Base-by-base conservation (phyloP, 2,797 vertebrate genomes). In the Thalassophryne amazonica region DNA sequence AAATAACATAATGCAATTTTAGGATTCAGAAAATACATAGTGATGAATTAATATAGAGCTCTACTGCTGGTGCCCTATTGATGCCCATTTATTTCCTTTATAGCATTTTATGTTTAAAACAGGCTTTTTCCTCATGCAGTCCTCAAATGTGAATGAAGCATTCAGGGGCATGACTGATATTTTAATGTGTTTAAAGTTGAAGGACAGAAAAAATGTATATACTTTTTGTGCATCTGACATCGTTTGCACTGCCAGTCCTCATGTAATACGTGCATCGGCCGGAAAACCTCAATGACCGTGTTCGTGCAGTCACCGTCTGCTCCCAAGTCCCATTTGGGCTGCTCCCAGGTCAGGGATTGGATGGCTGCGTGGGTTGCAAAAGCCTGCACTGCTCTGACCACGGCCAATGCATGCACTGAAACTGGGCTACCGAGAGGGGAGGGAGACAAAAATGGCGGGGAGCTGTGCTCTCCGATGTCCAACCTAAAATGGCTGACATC, bases 401-500 rank as follows among this genome's bases (percentile, higher is more conserved):
- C 80, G 63, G 80, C 80, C 49, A 61, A 69, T 73, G 74, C 86
- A 76, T 66, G 84, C 73, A 74, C 85, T 89, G 78, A 87, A 76
- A 82, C 65, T 78, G 81, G 77, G 76, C 64, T 82, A 76, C 72
- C 79, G 72, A 78, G 69, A 73, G 43, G 69, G 71, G 76, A 68
- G 79, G 69, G 73, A 77, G 57, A 58, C 39, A 80, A 69, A 91
- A 78, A 91, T 90, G 90, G 88, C 85, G 84, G 86, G 83, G 78
- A 83, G 88, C 76, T 84, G 77, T 72, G 83, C 85, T 78, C 81
- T 82, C 76, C 78, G 81, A 84, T 77, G 88, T 86, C 87, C 88
- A 81, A 88, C 81, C 86, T 91, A 92, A 92, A 91, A 92, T 92
- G 91, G 91, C 91, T 88, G 91, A 91, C 89, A 88, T 88, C 83